Conservation (phyloP, 2,113 vertebrate species). For the Hippocampus barbouri region DNA sequence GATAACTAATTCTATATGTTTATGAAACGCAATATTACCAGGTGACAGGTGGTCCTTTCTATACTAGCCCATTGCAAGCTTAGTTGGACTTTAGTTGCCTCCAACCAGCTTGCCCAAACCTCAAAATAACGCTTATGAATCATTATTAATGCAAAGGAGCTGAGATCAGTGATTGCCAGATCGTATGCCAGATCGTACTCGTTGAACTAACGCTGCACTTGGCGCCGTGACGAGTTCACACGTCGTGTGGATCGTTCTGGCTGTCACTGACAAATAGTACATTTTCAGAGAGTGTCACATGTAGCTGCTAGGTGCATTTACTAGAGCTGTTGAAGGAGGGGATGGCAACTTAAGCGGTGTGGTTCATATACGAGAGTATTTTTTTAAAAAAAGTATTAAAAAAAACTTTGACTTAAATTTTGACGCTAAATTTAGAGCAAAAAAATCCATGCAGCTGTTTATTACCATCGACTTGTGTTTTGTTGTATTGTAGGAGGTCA, state of each 20-base stretch:
- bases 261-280: slow-evolving; percentile 30
- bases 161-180: not conserved
- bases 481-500: slow-evolving; percentile 85
- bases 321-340: slow-evolving; percentile 2
- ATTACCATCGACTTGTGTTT: slow-evolving; percentile 1
- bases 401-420: not conserved
- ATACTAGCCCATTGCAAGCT: not conserved
- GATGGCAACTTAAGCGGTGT: not conserved
- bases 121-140: not conserved
- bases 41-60: not conserved
- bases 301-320: slow-evolving; percentile 1
- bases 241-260: slow-evolving; percentile 43
- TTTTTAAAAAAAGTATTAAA: not conserved
- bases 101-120: not conserved
- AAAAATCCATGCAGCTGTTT: not conserved
- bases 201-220: not conserved
- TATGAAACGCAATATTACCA: not conserved
- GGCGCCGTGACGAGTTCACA: not conserved
- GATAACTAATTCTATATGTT: not conserved
- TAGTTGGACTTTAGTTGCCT: not conserved
- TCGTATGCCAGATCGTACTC: not conserved
- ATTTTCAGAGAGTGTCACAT: slow-evolving; percentile 37
- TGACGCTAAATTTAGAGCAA: too few relatives aligned
- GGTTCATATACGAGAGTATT: not conserved
- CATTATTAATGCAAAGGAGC: not conserved